These are phyloP conservation scores for Xestia c-nigrum DNA, from an alignment of 2,888 invertebrate species.

Conservation along the genomic window DNA sequence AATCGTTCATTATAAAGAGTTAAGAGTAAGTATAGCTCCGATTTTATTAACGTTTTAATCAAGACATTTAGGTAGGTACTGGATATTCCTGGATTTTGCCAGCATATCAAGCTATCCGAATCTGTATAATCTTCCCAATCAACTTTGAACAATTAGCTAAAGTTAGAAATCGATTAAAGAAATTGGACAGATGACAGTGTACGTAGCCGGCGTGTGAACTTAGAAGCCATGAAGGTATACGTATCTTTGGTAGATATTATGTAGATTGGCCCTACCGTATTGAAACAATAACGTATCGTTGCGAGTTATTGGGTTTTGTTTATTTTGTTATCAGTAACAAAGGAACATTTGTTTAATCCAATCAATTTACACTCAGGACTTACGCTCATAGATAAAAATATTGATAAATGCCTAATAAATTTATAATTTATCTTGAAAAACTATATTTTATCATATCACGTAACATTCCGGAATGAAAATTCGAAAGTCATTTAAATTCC, in stretches of 20 bases:
- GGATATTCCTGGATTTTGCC: no score
- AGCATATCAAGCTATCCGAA: no score
- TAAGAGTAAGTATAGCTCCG: neutral
- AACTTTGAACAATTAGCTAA: no score
- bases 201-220: no score
- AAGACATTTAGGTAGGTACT: neutral
- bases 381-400: conserved; percentile 6
- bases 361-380: neutral
- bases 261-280: neutral
- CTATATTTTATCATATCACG: conserved; percentile 6
- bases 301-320: conserved; percentile 5
- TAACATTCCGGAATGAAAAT: conserved; percentile 25
- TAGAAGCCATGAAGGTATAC: no score
- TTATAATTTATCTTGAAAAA: conserved; percentile 34
- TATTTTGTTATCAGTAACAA: conserved; percentile 7
- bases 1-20: neutral
- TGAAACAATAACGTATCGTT: neutral
- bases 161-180: no score
- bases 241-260: neutral
- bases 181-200: no score
- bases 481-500: conserved; percentile 1
- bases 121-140: no score
- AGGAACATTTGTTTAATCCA: neutral
- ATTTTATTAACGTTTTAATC: neutral
- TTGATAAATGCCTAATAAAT: conserved; percentile 23